Evolutionary conservation across 1,140 invertebrate genomes (phyloP), one percentile per base, ranked within the genome.

Genomic region (Drosophila saltans): DNA sequence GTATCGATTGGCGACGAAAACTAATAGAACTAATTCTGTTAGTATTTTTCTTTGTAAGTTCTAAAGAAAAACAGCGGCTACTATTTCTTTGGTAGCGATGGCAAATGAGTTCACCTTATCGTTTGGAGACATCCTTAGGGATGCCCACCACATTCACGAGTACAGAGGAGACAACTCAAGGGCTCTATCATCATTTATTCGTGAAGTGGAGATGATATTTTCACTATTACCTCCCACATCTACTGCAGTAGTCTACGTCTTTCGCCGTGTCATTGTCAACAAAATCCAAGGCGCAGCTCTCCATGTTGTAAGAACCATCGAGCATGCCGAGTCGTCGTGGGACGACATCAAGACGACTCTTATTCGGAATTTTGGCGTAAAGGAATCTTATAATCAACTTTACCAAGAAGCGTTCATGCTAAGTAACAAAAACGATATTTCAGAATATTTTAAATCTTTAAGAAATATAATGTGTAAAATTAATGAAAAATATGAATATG

Each of bases 211-310:
- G 41, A 43, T 43, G 41, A 43, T 43, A 43, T 16, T 43, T 43
- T 43, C 43, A 45, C 3, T 45, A 2, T 7, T 45, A 2, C n/a
- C 16, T 7, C n/a, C 43, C 43, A 45, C 43, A 45, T 45, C 43
- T 45, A 45, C 43, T 45, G 43, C 43, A 45, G 16, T 4, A 45
- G 43, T 45, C 43, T 45, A 45, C 16, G 16, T 45, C 43, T 7
- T 45, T 45, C 43, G 43, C 16, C 43, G 67, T 66, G 59, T 65
- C 41, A 60, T 74, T 26, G 55, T 75, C 21, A 69, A 75, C 60
- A 74, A 74, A 61, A 63, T 74, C 36, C 72, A 74, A 61, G 72
- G 62, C 36, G 43, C 61, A 52, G 67, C 66, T 41, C 67, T 75
- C 16, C 66, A 75, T 33, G 61, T 69, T 30, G 59, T 75, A 26